Base-by-base conservation (phyloP, 2,797 vertebrate species). In the Geotrypetes seraphini region DNA sequence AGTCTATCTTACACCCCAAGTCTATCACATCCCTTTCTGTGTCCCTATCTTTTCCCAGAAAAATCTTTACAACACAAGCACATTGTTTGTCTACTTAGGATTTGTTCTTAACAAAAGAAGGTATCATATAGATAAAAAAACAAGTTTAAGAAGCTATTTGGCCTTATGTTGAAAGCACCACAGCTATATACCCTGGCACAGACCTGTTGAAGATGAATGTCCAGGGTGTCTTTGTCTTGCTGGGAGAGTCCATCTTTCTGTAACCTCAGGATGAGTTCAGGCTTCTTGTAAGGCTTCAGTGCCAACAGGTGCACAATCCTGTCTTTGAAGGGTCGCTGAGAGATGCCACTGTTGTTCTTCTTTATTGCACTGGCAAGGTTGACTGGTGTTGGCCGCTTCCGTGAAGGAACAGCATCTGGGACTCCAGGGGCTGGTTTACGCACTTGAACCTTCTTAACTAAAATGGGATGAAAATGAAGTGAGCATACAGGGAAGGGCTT, bases 251-350 rank as follows among this genome's bases (percentile, higher is more conserved):
- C 91, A 1, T 99, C 96, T 57, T 92, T 97, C 67, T 96, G 92
- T 52, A 99, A 67, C 47, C 96, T 79, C 44, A 97, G 77, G 39
- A 99, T 87, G 42, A 99, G 78, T 60, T 99, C 96, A 0, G 94
- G 87, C 66, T 96, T 97, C 67, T 88, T 89, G 60, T 95, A 99
- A 50, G 94, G 91, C 75, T 97, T 94, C 25, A 99, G 88, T 8
- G 94, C 96, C 75, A 99, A 73, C 53, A 98, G 75, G 69, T 99
- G 96, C 31, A 90, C 59, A 29, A 98, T 88, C 18, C 95, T 86
- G 37, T 98, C 96, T 31, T 87, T 78, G 56, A 95, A 83, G 9
- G 93, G 90, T 49, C 88, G 67, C 58, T 64, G 75, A 26, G 60
- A 46, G 36, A 65, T 66, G 22, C 34, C 4, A 10, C 36, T 54